Percentiles rank a stretch among this genome's conserved stretches.
Conservation (phyloP, 2,113 vertebrate genomes). For the Cathartes aura region DNA sequence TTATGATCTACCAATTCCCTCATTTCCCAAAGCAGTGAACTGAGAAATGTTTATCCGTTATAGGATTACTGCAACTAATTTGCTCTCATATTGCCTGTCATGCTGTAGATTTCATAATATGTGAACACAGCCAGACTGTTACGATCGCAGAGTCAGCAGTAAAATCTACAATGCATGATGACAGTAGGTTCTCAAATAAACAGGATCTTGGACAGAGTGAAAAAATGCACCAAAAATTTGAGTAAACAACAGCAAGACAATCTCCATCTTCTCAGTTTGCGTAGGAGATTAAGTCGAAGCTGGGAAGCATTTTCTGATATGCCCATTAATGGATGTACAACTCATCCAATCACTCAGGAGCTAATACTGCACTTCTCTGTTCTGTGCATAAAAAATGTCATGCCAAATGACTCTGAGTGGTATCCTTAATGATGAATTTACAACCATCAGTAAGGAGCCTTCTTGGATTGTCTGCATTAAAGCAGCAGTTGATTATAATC, state of each 20-base stretch:
- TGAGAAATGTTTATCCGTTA: background rate
- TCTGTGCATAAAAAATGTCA: conserved; percentile 59
- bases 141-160: background rate
- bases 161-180: background rate
- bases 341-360: conserved; percentile 44
- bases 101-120: background rate
- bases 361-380: conserved; percentile 63
- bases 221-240: background rate
- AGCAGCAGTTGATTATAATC: conserved; percentile 27
- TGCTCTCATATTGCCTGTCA: background rate
- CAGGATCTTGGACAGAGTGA: background rate
- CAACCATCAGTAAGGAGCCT: conserved; percentile 28
- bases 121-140: background rate
- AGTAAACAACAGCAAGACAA: conserved; percentile 17
- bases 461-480: conserved; percentile 56
- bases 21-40: background rate
- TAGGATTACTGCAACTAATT: background rate
- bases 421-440: conserved; percentile 64
- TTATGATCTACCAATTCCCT: background rate
- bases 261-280: background rate
- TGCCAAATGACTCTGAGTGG: conserved; percentile 67
- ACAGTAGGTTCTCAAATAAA: background rate
- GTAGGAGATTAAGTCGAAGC: background rate
- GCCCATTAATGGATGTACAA: conserved; percentile 30
- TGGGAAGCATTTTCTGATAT: conserved; percentile 36